Evolutionary conservation across 2,113 vertebrate genomes (phyloP), one percentile per base, ranked within the genome.

Genomic region (Pantherophis guttatus): DNA sequence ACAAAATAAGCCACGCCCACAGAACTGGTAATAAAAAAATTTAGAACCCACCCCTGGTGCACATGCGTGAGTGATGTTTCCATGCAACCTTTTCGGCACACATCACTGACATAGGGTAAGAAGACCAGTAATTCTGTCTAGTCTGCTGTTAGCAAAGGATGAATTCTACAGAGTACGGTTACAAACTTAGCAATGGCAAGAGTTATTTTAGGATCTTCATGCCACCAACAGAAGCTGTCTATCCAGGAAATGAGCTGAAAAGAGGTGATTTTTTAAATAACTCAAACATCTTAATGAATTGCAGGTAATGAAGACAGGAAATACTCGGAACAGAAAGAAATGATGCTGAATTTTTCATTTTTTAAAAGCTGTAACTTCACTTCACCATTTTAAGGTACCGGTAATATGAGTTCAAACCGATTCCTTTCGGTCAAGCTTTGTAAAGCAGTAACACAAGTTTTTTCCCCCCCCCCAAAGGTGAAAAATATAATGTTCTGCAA

Each of bases 251-350:
- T 81, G 75, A 81, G 75, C 33, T 44, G 75, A 81, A 81, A 81
- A 81, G 75, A 81, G 17, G 19, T 81, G 33, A 81, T 81, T 89
- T 48, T 48, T 86, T 94, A 91, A 95, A 88, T 88, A 96, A 96
- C 91, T 89, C 91, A 91, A 96, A 95, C 54, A 90, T 94, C 96
- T 94, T 94, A 93, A 95, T 94, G 92, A 96, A 95, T 93, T 95
- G 92, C 87, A 23, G 93, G 93, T 95, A 90, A 65, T 50, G 24
- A 90, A 90, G 26, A 89, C 8, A 23, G 33, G 33, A 89, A 44
- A 12, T 57, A 89, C 23, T 89, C 12, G 3, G 19, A 52, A 65
- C 44, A 65, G 52, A 59, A 93, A 90, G 94, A 55, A 93, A 95
- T 91, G 94, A 50, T 94, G 94, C 95, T 96, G 93, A 95, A 94